Evolutionary conservation across 2,797 vertebrate species (phyloP).

Genomic region (Leptodactylus fallax): DNA sequence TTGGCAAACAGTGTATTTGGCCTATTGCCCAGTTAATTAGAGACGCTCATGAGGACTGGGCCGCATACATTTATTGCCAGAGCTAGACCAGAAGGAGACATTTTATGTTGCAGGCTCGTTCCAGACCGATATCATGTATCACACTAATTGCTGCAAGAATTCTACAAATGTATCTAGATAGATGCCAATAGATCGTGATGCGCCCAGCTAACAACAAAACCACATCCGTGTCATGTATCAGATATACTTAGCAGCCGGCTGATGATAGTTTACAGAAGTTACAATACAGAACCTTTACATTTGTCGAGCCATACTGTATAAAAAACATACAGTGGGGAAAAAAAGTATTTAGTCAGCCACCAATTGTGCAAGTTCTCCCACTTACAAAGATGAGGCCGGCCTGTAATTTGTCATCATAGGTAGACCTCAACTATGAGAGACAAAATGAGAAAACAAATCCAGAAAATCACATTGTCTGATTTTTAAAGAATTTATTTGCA

Average conservation of each 20-base stretch:
- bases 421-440: no score
- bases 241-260: background rate
- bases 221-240: constrained; percentile 27
- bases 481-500: no score
- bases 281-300: background rate
- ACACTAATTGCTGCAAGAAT: constrained; percentile 53
- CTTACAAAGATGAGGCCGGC: no score
- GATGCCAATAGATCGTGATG: constrained; percentile 41
- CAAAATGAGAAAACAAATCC: no score
- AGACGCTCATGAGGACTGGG: constrained; percentile 31
- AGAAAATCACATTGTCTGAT: no score
- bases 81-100: constrained; percentile 48
- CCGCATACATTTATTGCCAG: constrained; percentile 50
- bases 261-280: background rate
- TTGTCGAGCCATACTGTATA: background rate
- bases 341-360: no score
- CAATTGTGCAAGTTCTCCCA: no score
- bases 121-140: constrained; percentile 50
- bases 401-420: no score
- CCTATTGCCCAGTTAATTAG: constrained; percentile 53
- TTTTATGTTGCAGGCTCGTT: constrained; percentile 28
- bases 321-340: background rate
- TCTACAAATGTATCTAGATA: constrained; percentile 50
- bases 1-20: constrained; percentile 56
- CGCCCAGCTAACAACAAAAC: constrained; percentile 23